Percentiles rank a stretch among this genome's conserved stretches.
Conservation (phyloP, 2,113 vertebrate species). For the Eonycteris spelaea region DNA sequence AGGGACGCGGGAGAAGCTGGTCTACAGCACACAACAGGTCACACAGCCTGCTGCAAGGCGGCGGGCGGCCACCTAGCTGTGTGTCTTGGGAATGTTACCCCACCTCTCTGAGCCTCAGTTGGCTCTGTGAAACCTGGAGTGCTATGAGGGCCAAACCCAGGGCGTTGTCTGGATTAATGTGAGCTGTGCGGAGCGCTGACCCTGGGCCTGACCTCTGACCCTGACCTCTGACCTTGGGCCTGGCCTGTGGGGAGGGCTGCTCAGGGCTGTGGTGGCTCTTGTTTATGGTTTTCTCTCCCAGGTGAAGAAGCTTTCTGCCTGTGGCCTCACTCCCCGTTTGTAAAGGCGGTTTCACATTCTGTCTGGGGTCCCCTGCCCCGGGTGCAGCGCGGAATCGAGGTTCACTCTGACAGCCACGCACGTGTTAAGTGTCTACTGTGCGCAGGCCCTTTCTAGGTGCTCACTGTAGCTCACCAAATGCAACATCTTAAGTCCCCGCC, state of each 20-base stretch:
- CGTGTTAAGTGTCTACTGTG: not conserved
- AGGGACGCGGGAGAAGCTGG: not conserved
- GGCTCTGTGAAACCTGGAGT: not conserved
- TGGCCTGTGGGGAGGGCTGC: not conserved
- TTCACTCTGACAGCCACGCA: not conserved
- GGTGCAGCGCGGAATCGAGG: not conserved
- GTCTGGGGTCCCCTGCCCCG: too few species aligned
- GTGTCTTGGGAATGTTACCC: not conserved
- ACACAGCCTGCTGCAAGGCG: not conserved
- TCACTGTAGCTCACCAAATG: not conserved
- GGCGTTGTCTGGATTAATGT: not conserved
- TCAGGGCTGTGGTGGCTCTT: not conserved
- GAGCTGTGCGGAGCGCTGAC: not conserved
- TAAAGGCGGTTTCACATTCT: not conserved
- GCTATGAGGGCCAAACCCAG: not conserved
- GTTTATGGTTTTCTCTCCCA: not conserved
- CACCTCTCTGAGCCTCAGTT: not conserved
- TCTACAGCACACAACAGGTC: not conserved
- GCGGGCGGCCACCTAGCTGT: not conserved
- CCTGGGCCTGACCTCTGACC: not conserved
- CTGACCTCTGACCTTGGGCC: too few species aligned
- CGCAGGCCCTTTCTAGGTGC: not conserved
- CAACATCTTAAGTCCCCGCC: not conserved
- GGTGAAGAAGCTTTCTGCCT: not conserved
- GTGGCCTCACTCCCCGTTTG: not conserved